Conservation (phyloP, 2,113 vertebrate species). For the Accipiter virgatus region DNA sequence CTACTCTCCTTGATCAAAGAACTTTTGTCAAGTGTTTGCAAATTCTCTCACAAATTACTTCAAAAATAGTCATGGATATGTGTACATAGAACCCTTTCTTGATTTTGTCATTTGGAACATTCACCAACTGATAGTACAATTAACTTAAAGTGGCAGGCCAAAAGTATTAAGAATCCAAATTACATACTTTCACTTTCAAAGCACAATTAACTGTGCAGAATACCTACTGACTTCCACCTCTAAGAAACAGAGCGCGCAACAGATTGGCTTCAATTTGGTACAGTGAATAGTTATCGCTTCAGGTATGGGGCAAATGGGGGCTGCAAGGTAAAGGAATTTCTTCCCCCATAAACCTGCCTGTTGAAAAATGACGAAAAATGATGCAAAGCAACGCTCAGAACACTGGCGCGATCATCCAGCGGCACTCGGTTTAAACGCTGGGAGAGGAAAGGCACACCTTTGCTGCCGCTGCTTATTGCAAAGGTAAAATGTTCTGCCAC, state of each 20-base stretch:
- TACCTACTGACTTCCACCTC: neutral
- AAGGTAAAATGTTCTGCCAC: neutral
- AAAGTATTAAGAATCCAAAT: neutral
- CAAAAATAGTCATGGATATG: accelerated
- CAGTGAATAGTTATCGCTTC: neutral
- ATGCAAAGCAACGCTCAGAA: neutral
- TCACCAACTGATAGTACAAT: neutral
- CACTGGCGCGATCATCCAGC: accelerated
- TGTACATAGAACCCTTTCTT: accelerated
- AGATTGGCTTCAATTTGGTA: neutral
- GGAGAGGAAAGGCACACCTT: neutral
- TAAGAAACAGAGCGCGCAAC: neutral
- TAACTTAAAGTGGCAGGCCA: neutral
- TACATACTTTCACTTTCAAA: neutral
- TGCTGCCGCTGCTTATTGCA: neutral
- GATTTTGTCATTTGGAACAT: neutral
- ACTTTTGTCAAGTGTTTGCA: neutral
- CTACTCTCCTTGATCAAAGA: neutral
- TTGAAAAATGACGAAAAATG: neutral
- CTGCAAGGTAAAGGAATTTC: neutral
- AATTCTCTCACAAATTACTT: neutral
- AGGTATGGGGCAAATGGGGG: neutral
- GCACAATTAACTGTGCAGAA: neutral
- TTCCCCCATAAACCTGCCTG: neutral
- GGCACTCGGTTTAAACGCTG: neutral